A percentile compares a stretch with the other conserved stretches of the same genome.
These are phyloP conservation scores for Pyrochroa serraticornis DNA, from an alignment of 2,888 invertebrate species.

Conservation along the genomic window DNA sequence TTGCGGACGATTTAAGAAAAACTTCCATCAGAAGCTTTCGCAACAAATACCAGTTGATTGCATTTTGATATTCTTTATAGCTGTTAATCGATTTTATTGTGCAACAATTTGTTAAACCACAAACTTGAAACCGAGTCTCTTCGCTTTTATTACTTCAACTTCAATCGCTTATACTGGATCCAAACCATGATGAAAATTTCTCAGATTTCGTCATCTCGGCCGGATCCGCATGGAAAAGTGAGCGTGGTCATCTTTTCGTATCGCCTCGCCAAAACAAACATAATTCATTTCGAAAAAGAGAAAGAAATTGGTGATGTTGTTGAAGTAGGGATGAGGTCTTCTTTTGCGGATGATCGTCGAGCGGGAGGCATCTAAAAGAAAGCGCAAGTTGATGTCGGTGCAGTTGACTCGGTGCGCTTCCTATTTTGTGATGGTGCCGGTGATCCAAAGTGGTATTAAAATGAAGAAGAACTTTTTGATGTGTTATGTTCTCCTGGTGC, in stretches of 20 bases:
- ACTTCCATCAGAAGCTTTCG: too few species aligned
- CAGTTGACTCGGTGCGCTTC: conserved; percentile 13
- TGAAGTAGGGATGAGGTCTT: conserved; percentile 17
- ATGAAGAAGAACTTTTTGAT: conserved; percentile 43
- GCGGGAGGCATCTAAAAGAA: conserved; percentile 23
- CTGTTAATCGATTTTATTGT: too few species aligned
- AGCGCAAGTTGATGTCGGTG: conserved; percentile 11
- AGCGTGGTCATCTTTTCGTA: conserved; percentile 1
- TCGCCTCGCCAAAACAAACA: conserved; percentile 12
- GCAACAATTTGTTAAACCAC: too few species aligned
- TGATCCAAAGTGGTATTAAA: conserved; percentile 37
- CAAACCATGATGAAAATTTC: too few species aligned
- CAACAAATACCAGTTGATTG: too few species aligned
- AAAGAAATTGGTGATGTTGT: conserved; percentile 15
- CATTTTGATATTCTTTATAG: too few species aligned
- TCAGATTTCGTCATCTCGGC: too few species aligned
- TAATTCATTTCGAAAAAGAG: conserved; percentile 21
- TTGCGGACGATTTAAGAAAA: too few species aligned
- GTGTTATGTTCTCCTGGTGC: conserved; percentile 48
- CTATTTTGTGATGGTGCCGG: conserved; percentile 17
- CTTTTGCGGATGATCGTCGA: conserved; percentile 3
- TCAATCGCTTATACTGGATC: too few species aligned
- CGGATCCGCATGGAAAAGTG: conserved; percentile 4
- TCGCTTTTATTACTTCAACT: too few species aligned
- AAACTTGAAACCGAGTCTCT: too few species aligned